Percentiles rank a stretch among this genome's conserved stretches.
Evolutionary conservation across 2,797 vertebrate species (phyloP).

Genomic region (Acipenser ruthenus): DNA sequence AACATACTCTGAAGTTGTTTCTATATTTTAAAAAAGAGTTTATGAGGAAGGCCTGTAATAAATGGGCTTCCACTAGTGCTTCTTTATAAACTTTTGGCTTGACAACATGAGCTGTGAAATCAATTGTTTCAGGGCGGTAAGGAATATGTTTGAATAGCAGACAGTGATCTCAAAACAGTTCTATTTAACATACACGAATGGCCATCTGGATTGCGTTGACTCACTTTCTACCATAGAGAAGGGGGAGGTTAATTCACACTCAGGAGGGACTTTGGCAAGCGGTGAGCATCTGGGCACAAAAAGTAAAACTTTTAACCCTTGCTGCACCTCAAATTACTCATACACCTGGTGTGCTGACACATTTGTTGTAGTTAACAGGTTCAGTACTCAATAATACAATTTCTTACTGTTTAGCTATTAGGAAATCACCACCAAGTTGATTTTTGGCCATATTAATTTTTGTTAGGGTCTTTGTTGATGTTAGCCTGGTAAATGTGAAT

Average conservation of each 20-base stretch:
- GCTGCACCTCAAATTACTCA: not conserved
- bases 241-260: not conserved
- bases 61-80: not conserved
- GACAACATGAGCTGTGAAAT: not conserved
- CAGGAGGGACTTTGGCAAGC: not conserved
- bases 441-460: too few relatives aligned
- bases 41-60: not conserved
- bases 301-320: not conserved
- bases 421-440: too few relatives aligned
- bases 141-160: conserved; percentile 1
- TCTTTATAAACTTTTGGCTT: not conserved
- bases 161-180: not conserved
- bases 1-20: too few relatives aligned
- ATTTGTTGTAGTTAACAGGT: too few relatives aligned
- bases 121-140: conserved; percentile 2
- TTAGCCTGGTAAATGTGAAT: too few relatives aligned
- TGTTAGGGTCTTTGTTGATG: too few relatives aligned
- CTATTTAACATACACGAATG: not conserved
- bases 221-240: not conserved
- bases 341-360: too few relatives aligned
- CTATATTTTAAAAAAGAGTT: too few relatives aligned
- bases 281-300: not conserved
- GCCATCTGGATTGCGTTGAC: conserved; percentile 3
- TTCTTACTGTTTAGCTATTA: too few relatives aligned
- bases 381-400: too few relatives aligned